phyloP scores from a whole-genome alignment of 2,113 vertebrate species.

The Notarius lentiginosus region DNA sequence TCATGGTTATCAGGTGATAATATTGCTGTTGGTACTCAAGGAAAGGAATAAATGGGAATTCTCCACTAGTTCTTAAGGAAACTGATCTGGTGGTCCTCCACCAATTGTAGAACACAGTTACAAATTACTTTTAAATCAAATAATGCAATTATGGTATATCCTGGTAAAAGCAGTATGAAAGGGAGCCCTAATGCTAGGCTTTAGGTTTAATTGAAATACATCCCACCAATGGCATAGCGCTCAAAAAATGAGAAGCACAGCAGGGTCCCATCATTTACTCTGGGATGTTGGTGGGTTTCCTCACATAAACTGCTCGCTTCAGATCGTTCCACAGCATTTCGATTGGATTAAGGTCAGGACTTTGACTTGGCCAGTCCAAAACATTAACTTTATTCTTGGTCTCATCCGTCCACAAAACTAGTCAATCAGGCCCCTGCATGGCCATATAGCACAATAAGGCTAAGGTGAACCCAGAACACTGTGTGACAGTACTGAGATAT shows the following conservation, averaged over 20 bases:
- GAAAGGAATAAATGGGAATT: constrained; percentile 1
- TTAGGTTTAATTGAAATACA: not conserved
- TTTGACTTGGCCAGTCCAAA: too few relatives aligned
- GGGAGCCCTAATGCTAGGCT: not conserved
- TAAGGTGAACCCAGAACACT: not conserved
- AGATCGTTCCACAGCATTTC: too few relatives aligned
- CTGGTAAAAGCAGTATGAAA: not conserved
- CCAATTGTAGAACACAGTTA: not conserved
- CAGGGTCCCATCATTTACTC: not conserved
- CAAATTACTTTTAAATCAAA: not conserved
- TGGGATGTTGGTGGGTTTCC: too few relatives aligned
- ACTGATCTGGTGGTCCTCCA: not conserved
- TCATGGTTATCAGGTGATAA: not conserved
- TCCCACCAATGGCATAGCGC: not conserved
- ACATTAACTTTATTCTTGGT: too few relatives aligned
- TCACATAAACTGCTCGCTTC: too few relatives aligned
- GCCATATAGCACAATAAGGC: not conserved
- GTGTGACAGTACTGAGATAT: not conserved
- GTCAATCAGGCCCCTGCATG: not conserved
- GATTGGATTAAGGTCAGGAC: too few relatives aligned
- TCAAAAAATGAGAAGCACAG: not conserved
- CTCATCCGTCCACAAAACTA: not conserved
- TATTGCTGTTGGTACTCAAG: not conserved
- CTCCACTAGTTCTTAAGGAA: not conserved
- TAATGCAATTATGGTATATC: not conserved